A percentile compares a stretch with the other conserved stretches of the same genome.
phyloP scores from a whole-genome alignment of 2,113 vertebrate genomes.

The Pedionomus torquatus region DNA sequence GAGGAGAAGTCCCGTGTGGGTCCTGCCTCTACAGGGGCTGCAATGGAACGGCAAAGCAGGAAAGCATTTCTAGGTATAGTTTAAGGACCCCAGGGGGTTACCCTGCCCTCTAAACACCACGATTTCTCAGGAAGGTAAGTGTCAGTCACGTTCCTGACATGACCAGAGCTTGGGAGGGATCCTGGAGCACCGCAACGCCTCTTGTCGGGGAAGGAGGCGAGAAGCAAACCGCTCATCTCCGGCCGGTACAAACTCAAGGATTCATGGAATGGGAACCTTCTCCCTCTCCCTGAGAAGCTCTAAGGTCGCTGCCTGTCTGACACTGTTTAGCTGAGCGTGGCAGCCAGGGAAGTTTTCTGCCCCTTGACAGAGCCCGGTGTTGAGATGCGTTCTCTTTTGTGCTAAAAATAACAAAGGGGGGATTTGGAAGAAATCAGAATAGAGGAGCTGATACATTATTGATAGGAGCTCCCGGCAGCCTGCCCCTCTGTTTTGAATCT shows the following conservation, averaged over 20 bases:
- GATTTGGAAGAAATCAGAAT: constrained; percentile 76
- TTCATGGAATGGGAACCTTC: constrained; percentile 23
- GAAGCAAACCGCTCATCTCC: constrained; percentile 30
- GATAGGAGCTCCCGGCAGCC: constrained; percentile 71
- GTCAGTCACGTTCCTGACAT: background rate
- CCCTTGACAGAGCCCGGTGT: constrained; percentile 38
- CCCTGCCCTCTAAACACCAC: background rate
- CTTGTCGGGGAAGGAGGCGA: constrained; percentile 12
- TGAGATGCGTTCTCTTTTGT: constrained; percentile 66
- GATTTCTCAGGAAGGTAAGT: no score
- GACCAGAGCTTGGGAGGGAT: background rate
- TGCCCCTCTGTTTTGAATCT: constrained; percentile 70
- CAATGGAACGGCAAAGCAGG: background rate
- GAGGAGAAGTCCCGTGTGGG: background rate
- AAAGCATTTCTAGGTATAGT: background rate
- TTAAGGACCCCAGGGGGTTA: background rate
- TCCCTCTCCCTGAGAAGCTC: constrained; percentile 7
- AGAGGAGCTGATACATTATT: constrained; percentile 74
- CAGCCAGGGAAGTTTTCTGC: constrained; percentile 44
- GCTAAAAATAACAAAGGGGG: constrained; percentile 73
- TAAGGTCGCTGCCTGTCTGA: background rate
- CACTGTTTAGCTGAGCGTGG: constrained; percentile 38
- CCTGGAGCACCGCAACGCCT: background rate
- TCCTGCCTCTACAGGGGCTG: background rate
- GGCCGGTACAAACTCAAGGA: background rate